These are phyloP conservation scores for Flexamia atlantica DNA, from an alignment of 2,888 invertebrate species.

Conservation along the genomic window DNA sequence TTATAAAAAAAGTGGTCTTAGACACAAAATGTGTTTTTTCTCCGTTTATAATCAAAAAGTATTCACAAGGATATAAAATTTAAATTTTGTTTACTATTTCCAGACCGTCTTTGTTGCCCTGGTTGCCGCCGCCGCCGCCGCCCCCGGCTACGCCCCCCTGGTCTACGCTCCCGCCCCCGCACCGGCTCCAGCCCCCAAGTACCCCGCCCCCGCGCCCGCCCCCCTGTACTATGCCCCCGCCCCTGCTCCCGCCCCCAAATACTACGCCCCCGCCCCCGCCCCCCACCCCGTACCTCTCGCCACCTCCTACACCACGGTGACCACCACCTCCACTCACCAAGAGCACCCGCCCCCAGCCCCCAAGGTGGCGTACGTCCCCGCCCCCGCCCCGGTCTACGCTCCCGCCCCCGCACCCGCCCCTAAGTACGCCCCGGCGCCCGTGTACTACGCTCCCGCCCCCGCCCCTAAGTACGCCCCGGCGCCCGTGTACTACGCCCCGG, in stretches of 20 bases:
- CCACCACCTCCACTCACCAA: conserved; percentile 44
- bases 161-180: conserved; percentile 72
- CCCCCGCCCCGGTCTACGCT: conserved; percentile 68
- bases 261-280: conserved; percentile 8
- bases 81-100: no score
- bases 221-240: conserved; percentile 36
- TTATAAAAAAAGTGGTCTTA: no score
- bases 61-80: no score
- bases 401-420: conserved; percentile 64
- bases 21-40: no score
- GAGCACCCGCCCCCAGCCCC: conserved; percentile 44
- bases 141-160: conserved; percentile 57
- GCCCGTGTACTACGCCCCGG: conserved; percentile 64
- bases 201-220: conserved; percentile 31
- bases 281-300: conserved; percentile 36
- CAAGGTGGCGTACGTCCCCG: conserved; percentile 55
- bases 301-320: conserved; percentile 53
- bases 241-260: conserved; percentile 16
- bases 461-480: conserved; percentile 69
- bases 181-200: conserved; percentile 64
- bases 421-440: conserved; percentile 62
- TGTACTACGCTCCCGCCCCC: conserved; percentile 69
- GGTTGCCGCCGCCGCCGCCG: conserved; percentile 44
- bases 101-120: conserved; percentile 40
- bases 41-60: no score